phyloP scores from a whole-genome alignment of 2,113 vertebrate genomes.

The Microcebus tavaratra region DNA sequence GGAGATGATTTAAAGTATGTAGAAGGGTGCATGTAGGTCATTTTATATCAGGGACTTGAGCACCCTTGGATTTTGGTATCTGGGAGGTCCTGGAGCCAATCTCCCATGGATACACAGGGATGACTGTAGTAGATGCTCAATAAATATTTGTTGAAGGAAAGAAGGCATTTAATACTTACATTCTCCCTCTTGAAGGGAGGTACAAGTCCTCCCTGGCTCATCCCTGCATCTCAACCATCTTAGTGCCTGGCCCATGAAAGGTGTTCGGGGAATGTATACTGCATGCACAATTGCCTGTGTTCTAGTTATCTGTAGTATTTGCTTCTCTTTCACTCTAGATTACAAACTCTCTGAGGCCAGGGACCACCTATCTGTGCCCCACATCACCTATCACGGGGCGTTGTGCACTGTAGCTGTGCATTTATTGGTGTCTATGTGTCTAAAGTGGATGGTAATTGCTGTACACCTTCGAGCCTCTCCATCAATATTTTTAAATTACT shows the following conservation, averaged over 20 bases:
- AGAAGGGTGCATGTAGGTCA: background rate
- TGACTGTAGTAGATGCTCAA: background rate
- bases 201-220: background rate
- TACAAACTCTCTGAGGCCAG: background rate
- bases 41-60: background rate
- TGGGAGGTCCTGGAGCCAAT: background rate
- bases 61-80: background rate
- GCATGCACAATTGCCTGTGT: background rate
- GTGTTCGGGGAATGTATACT: background rate
- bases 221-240: background rate
- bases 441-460: background rate
- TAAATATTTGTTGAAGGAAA: background rate
- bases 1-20: background rate
- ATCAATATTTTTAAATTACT: conserved; percentile 37
- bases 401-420: background rate
- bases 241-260: background rate
- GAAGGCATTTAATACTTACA: background rate
- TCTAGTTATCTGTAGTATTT: background rate
- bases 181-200: background rate
- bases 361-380: background rate
- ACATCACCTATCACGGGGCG: background rate
- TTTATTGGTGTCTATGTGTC: background rate
- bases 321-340: background rate
- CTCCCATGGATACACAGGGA: background rate
- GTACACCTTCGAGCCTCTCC: background rate